A percentile compares a stretch with the other conserved stretches of the same genome.
phyloP scores from a whole-genome alignment of 2,113 vertebrate genomes.

The Gila orcuttii region DNA sequence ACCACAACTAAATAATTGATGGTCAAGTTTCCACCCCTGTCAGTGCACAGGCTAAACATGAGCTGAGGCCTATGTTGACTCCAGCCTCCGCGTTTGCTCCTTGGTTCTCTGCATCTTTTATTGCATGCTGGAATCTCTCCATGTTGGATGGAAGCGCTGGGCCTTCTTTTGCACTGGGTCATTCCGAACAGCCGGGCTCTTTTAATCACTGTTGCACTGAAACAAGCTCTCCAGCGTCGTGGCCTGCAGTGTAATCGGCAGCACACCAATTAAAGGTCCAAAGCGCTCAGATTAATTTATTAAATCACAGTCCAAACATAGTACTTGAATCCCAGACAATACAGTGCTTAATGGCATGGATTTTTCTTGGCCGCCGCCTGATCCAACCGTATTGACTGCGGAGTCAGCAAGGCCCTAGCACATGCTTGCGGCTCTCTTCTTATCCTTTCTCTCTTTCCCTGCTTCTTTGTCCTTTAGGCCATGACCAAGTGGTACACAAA shows the following conservation, averaged over 20 bases:
- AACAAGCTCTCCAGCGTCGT: slow-evolving; percentile 10
- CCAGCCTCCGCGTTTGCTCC: background rate
- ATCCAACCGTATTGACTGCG: slow-evolving; percentile 52
- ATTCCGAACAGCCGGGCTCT: slow-evolving; percentile 26
- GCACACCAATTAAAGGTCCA: slow-evolving; percentile 52
- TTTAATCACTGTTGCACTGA: slow-evolving; percentile 23
- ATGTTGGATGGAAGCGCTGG: background rate
- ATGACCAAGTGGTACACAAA: background rate
- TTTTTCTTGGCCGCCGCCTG: slow-evolving; percentile 44
- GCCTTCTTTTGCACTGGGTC: slow-evolving; percentile 28
- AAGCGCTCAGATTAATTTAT: slow-evolving; percentile 52
- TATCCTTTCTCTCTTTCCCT: background rate
- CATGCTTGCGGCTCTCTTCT: slow-evolving; percentile 11
- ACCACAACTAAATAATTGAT: slow-evolving; percentile 52
- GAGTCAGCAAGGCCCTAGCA: slow-evolving; percentile 29
- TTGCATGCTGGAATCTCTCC: slow-evolving; percentile 36
- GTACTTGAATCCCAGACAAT: slow-evolving; percentile 46
- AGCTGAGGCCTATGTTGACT: background rate
- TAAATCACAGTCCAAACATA: slow-evolving; percentile 49
- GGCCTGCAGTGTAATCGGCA: slow-evolving; percentile 30
- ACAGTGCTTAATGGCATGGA: slow-evolving; percentile 49
- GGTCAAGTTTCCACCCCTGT: slow-evolving; percentile 13
- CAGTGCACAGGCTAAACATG: slow-evolving; percentile 28
- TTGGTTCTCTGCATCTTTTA: slow-evolving; percentile 30
- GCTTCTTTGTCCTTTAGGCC: background rate